Evolutionary conservation across 2,797 vertebrate genomes (phyloP).

Genomic region (Orientallactaga sibirica): DNA sequence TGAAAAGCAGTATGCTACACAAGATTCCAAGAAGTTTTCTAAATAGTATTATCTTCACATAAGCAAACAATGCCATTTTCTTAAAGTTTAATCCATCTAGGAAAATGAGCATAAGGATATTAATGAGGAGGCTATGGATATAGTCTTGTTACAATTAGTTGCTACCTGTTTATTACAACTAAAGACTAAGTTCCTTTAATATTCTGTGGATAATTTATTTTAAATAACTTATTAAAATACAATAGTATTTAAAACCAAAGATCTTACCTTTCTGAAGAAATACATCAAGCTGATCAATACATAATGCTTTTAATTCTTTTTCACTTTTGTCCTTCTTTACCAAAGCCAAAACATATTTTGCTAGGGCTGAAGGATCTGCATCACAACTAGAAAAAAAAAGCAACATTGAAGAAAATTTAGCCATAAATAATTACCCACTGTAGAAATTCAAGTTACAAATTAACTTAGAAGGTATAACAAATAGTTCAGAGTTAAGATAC

Average conservation of each 20-base stretch:
- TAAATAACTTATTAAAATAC: conserved; percentile 61
- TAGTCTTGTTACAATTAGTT: conserved; percentile 23
- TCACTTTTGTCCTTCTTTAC: conserved; percentile 99
- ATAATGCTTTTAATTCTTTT: conserved; percentile 97
- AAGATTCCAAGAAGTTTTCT: conserved; percentile 55
- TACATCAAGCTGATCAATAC: conserved; percentile 99
- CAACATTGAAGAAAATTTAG: conserved; percentile 53
- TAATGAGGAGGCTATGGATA: conserved; percentile 26
- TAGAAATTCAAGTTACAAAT: conserved; percentile 48
- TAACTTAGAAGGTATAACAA: neutral
- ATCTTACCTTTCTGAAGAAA: conserved; percentile 98
- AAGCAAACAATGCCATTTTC: conserved; percentile 19
- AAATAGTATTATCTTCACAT: conserved; percentile 52
- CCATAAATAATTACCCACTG: conserved; percentile 2
- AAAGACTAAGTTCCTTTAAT: conserved; percentile 37
- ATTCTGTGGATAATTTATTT: conserved; percentile 27
- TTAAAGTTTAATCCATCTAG: conserved; percentile 28
- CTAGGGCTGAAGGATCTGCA: conserved; percentile 98
- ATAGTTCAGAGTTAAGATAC: conserved; percentile 22
- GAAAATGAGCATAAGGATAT: conserved; percentile 40
- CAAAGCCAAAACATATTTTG: conserved; percentile 99
- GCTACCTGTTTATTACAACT: neutral
- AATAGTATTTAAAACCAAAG: conserved; percentile 54
- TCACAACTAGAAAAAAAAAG: conserved; percentile 92
- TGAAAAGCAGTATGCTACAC: conserved; percentile 16